phyloP scores from a whole-genome alignment of 37 sponge, comb jelly and placozoan species.

The Axinella damicornis region DNA sequence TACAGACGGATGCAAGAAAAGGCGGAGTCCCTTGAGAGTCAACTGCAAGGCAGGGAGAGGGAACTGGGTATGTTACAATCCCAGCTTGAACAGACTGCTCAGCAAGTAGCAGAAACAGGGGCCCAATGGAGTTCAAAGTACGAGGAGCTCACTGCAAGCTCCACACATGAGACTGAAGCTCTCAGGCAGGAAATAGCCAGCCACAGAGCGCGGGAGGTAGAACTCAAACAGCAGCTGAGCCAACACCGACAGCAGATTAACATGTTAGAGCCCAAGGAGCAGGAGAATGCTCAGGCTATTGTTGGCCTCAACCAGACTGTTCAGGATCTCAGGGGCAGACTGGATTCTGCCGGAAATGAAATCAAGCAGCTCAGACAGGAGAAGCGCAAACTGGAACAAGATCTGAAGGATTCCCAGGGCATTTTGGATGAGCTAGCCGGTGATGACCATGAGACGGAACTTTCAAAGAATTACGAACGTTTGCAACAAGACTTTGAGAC shows the following conservation, averaged over 20 bases:
- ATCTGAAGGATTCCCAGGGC: neutral
- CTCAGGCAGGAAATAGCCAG: constrained; percentile 3
- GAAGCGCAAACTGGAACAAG: neutral
- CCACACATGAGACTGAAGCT: constrained; percentile 3
- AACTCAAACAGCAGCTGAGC: neutral
- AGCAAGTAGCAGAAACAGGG: neutral
- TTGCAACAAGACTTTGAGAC: constrained; percentile 7
- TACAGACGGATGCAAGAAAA: neutral
- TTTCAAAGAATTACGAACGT: constrained; percentile 1
- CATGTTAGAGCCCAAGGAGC: neutral
- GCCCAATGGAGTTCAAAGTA: neutral
- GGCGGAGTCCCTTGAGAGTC: neutral
- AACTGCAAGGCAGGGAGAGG: neutral
- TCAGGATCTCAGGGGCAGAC: neutral
- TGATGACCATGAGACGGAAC: neutral
- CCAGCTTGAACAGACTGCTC: neutral
- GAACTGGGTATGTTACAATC: neutral
- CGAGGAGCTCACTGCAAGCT: constrained; percentile 7
- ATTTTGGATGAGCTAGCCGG: neutral
- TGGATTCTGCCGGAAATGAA: neutral
- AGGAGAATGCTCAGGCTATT: constrained; percentile 4
- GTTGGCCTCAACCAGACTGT: constrained; percentile 8
- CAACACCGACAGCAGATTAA: neutral
- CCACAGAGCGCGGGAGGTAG: neutral
- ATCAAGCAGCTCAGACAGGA: neutral